Conservation (phyloP, 1,140 invertebrate species). For the Pogonus chalceus region DNA sequence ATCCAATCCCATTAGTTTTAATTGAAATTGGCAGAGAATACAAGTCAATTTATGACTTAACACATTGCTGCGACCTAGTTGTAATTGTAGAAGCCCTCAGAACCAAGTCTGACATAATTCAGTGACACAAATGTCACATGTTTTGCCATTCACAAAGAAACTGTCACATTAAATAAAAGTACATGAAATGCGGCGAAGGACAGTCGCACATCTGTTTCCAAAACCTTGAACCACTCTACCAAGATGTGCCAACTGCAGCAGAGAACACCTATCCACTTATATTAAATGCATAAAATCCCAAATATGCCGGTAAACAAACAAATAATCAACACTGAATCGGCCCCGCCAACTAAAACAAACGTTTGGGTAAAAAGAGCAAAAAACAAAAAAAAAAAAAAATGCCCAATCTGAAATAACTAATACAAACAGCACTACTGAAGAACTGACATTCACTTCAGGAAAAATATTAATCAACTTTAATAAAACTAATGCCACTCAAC, state of each 20-base stretch:
- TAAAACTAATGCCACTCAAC: no score
- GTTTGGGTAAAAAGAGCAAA: no score
- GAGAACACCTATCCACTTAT: no score
- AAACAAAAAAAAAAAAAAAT: no score
- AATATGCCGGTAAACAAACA: no score
- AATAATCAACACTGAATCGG: no score
- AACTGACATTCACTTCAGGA: no score
- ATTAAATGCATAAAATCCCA: no score
- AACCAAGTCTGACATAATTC: neutral
- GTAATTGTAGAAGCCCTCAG: neutral
- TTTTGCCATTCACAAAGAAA: conserved; percentile 9
- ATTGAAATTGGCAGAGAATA: conserved; percentile 7
- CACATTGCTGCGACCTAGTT: neutral
- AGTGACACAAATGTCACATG: neutral
- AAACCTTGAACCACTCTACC: conserved; percentile 2
- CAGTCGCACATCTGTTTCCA: conserved; percentile 7
- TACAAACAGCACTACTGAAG: no score
- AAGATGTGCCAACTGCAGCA: conserved; percentile 15
- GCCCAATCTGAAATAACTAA: no score
- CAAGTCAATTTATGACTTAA: conserved; percentile 2
- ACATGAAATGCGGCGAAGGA: conserved; percentile 9
- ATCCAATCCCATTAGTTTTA: neutral
- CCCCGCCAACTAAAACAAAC: no score
- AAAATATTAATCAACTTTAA: no score
- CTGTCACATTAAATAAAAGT: conserved; percentile 5